phyloP scores from a whole-genome alignment of 2,888 invertebrate species.

The Heliconius charithonia region DNA sequence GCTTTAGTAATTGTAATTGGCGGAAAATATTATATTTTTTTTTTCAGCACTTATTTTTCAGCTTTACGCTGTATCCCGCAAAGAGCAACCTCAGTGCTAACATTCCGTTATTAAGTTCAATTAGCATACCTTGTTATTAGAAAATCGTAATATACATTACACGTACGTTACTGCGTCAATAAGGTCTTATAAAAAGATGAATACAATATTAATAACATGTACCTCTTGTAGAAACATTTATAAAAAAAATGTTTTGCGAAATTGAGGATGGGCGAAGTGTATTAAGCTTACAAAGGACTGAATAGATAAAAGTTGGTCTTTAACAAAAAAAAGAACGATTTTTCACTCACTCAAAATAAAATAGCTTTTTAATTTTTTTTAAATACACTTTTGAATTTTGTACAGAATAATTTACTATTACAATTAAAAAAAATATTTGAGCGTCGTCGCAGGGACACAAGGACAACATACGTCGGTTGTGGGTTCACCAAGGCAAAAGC shows the following conservation, averaged over 20 bases:
- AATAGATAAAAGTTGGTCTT: slow-evolving; percentile 19
- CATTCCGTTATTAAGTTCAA: too few relatives aligned
- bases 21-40: too few relatives aligned
- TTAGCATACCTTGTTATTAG: too few relatives aligned
- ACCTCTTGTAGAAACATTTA: slow-evolving; percentile 5
- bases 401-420: neutral
- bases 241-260: slow-evolving; percentile 22
- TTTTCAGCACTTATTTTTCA: too few relatives aligned
- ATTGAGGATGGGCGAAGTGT: slow-evolving; percentile 13
- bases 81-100: too few relatives aligned
- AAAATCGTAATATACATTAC: too few relatives aligned
- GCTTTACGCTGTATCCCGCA: too few relatives aligned
- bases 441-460: neutral
- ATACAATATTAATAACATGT: neutral
- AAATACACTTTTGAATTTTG: neutral
- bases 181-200: neutral
- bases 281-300: slow-evolving; percentile 4
- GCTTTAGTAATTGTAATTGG: too few relatives aligned
- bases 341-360: neutral
- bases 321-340: neutral
- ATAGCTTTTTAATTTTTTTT: neutral
- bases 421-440: neutral
- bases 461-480: neutral
- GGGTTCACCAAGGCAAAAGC: neutral
- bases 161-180: too few relatives aligned